These are phyloP conservation scores for Baryphthengus martii DNA, from an alignment of 2,113 vertebrate genomes.

Conservation along the genomic window DNA sequence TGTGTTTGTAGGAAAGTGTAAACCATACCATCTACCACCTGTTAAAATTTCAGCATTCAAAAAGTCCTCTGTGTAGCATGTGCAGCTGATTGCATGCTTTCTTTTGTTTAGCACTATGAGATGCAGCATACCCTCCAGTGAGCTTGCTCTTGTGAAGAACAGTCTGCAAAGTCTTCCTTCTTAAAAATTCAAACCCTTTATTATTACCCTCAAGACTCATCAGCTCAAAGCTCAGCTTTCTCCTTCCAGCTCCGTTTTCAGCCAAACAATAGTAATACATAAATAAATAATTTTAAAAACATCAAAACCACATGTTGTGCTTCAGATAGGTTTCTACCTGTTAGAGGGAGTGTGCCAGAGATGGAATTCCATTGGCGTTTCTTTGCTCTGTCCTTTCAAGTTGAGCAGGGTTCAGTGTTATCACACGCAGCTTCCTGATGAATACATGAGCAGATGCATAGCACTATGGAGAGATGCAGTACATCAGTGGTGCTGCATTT, in stretches of 20 bases:
- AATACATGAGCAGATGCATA: rapidly evolving
- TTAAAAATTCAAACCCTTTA: background rate
- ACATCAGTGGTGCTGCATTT: background rate
- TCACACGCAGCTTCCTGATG: background rate
- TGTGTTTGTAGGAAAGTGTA: background rate
- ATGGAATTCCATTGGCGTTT: background rate
- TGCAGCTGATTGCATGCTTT: background rate
- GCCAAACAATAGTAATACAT: background rate
- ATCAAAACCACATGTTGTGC: background rate
- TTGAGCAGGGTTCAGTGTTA: background rate
- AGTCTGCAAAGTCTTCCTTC: background rate
- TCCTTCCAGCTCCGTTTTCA: background rate
- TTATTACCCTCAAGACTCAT: background rate
- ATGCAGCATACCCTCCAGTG: background rate
- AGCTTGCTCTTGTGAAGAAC: background rate
- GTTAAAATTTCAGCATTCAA: background rate
- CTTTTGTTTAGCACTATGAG: background rate
- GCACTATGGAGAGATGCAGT: background rate
- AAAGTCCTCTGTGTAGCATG: background rate
- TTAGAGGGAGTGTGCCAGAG: background rate
- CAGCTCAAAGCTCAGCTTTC: background rate
- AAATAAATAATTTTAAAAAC: background rate
- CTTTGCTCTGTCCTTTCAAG: background rate
- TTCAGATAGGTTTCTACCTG: background rate
- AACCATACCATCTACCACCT: background rate